Conservation (phyloP, 2,797 vertebrate species). For the Podarcis lilfordi region DNA sequence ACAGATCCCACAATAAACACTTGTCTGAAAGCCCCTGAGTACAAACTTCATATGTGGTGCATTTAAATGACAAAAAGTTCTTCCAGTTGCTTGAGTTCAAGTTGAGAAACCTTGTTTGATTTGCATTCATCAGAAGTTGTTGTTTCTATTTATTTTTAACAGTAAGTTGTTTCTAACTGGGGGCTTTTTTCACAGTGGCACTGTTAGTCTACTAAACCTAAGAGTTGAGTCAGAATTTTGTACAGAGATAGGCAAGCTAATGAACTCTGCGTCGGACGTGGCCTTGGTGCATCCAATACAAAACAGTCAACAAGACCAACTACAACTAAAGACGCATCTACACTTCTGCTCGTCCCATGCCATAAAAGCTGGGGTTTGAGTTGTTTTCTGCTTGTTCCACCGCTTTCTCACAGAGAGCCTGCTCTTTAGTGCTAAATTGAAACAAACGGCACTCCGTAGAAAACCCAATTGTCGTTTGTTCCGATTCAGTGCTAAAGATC, state of each 20-base stretch:
- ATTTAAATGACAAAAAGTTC: neutral
- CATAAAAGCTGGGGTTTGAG: no score
- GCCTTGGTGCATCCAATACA: neutral
- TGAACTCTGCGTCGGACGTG: neutral
- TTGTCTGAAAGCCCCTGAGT: neutral
- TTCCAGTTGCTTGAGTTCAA: neutral
- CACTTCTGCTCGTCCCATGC: no score
- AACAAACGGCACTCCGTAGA: no score
- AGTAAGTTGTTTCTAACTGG: no score
- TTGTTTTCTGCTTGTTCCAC: no score
- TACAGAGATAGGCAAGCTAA: neutral
- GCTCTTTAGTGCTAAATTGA: no score
- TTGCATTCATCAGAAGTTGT: neutral
- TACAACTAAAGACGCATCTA: neutral
- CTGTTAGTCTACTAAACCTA: neutral
- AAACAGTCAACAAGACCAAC: neutral
- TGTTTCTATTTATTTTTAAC: neutral
- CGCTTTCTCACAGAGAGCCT: no score
- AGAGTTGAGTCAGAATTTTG: neutral
- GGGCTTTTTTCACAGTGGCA: neutral
- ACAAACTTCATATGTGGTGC: neutral
- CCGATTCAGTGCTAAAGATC: no score
- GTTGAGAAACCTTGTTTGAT: neutral
- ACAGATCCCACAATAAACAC: no score
- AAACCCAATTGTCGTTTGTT: no score